These are phyloP conservation scores for Drosophila pachea DNA, from an alignment of 1,140 invertebrate genomes.

Conservation along the genomic window DNA sequence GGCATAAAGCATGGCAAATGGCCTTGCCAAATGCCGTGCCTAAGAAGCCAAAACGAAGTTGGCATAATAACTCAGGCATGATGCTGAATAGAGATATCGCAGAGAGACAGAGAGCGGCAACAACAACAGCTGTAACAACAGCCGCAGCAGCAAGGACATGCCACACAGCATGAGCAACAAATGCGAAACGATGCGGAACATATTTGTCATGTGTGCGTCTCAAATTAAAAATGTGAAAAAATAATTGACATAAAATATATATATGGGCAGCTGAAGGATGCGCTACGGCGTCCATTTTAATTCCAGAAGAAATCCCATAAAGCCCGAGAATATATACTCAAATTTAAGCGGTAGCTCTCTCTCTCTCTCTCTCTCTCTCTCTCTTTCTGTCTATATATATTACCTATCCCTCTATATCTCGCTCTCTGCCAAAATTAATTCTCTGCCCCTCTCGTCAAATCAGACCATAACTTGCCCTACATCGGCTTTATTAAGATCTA, in stretches of 20 bases:
- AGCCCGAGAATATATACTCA: too few relatives aligned
- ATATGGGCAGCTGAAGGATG: neutral
- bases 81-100: slow-evolving; percentile 59
- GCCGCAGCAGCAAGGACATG: slow-evolving; percentile 7
- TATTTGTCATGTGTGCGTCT: slow-evolving; percentile 28
- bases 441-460: too few relatives aligned
- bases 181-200: slow-evolving; percentile 30
- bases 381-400: too few relatives aligned
- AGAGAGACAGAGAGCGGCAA: slow-evolving; percentile 11
- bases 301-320: neutral
- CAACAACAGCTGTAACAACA: slow-evolving; percentile 12
- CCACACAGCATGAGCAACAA: slow-evolving; percentile 9
- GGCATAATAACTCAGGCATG: slow-evolving; percentile 73
- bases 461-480: neutral
- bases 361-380: too few relatives aligned
- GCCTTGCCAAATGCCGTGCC: slow-evolving; percentile 73
- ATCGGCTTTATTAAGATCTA: neutral
- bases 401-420: too few relatives aligned
- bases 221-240: slow-evolving; percentile 34
- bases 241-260: neutral
- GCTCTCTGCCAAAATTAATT: too few relatives aligned
- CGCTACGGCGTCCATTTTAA: neutral
- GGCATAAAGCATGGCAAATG: slow-evolving; percentile 66
- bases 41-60: slow-evolving; percentile 71
- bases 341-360: too few relatives aligned